A percentile compares a stretch with the other conserved stretches of the same genome.
These are phyloP conservation scores for Microvelia longipes DNA, from an alignment of 1,140 invertebrate species.

Conservation along the genomic window DNA sequence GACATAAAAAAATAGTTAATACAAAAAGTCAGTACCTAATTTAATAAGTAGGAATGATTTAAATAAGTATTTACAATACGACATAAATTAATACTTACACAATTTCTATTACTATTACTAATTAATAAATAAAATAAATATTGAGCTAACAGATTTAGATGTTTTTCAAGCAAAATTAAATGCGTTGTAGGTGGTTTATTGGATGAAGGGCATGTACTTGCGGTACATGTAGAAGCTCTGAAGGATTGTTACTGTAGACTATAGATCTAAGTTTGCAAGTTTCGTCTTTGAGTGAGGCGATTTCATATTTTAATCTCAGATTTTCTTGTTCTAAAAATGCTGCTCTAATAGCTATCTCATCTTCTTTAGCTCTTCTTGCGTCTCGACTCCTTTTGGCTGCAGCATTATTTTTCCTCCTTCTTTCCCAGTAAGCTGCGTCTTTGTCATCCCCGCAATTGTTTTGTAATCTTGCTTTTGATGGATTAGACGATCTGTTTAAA, in stretches of 20 bases:
- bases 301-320: constrained; percentile 18
- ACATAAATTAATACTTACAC: too few species aligned
- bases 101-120: too few species aligned
- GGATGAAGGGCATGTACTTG: neutral
- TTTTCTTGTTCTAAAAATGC: constrained; percentile 53
- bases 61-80: too few species aligned
- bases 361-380: constrained; percentile 73
- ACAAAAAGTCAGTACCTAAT: too few species aligned
- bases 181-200: neutral
- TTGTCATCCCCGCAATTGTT: constrained; percentile 35
- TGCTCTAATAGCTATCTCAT: constrained; percentile 76
- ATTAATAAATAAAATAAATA: too few species aligned
- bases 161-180: too few species aligned
- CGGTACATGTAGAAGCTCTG: neutral
- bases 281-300: constrained; percentile 42
- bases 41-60: too few species aligned
- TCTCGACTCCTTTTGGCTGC: constrained; percentile 89
- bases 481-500: constrained; percentile 28
- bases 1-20: too few species aligned
- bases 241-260: constrained; percentile 11
- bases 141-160: too few species aligned
- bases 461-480: constrained; percentile 14
- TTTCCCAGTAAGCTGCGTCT: constrained; percentile 72
- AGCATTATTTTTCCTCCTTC: constrained; percentile 82
- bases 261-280: constrained; percentile 14